phyloP scores from a whole-genome alignment of 2,113 vertebrate species.

The Notarius quadriscutis region DNA sequence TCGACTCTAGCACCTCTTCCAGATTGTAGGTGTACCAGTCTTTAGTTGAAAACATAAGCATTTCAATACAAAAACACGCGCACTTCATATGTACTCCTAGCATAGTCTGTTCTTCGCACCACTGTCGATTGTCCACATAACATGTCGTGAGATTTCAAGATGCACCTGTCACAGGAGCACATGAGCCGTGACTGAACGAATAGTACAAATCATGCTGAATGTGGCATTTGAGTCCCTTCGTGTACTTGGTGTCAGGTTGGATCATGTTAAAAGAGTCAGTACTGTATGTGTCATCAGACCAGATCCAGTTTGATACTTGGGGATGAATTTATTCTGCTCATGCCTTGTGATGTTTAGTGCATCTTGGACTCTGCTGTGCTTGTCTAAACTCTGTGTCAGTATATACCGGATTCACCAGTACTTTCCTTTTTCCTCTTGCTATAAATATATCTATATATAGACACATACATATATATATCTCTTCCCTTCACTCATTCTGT shows the following conservation, averaged over 20 bases:
- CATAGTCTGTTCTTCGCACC: constrained; percentile 72
- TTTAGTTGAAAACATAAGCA: constrained; percentile 61
- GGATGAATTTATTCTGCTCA: constrained; percentile 34
- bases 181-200: neutral
- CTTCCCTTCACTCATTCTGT: constrained; percentile 45
- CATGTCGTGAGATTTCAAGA: constrained; percentile 67
- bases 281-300: neutral
- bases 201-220: neutral
- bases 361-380: constrained; percentile 68
- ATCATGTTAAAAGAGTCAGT: neutral
- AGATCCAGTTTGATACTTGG: neutral
- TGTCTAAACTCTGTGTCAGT: constrained; percentile 71
- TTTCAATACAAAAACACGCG: constrained; percentile 67
- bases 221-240: neutral
- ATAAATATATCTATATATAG: constrained; percentile 44
- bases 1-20: constrained; percentile 50
- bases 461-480: constrained; percentile 30
- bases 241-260: neutral
- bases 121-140: constrained; percentile 70
- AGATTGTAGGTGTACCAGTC: constrained; percentile 63
- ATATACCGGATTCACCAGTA: constrained; percentile 68
- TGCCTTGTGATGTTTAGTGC: constrained; percentile 58
- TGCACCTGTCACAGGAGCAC: constrained; percentile 61
- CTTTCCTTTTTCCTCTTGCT: constrained; percentile 52
- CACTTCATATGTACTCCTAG: constrained; percentile 72